phyloP scores from a whole-genome alignment of 2,888 invertebrate genomes.

The Melanostoma scalare region DNA sequence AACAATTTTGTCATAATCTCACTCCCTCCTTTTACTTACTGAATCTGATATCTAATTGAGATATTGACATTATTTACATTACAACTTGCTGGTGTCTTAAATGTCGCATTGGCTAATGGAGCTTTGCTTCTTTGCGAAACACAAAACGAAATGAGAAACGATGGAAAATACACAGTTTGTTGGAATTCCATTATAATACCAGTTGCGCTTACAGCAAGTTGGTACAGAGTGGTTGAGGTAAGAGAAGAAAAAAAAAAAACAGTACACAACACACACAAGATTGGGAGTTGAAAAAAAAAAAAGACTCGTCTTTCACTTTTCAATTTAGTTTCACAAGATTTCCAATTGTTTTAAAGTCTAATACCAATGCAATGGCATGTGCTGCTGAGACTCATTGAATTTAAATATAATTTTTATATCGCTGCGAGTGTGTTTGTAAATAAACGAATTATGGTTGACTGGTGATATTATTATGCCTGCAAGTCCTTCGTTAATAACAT shows the following conservation, averaged over 20 bases:
- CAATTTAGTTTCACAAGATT: slow-evolving; percentile 62
- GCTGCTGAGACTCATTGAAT: slow-evolving; percentile 13
- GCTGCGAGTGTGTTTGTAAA: slow-evolving; percentile 40
- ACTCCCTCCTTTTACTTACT: not conserved
- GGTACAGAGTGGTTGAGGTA: slow-evolving; percentile 50
- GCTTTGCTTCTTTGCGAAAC: slow-evolving; percentile 25
- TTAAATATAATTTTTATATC: slow-evolving; percentile 26
- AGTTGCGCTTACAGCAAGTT: slow-evolving; percentile 42
- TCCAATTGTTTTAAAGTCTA: slow-evolving; percentile 55
- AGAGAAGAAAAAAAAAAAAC: slow-evolving; percentile 21
- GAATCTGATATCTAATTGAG: slow-evolving; percentile 8
- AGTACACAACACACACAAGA: no score
- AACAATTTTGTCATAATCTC: not conserved
- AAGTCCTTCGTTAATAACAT: no score
- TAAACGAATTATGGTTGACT: slow-evolving; percentile 44
- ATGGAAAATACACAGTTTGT: slow-evolving; percentile 10
- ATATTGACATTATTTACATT: slow-evolving; percentile 42
- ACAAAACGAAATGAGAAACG: not conserved
- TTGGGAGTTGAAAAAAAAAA: slow-evolving; percentile 10
- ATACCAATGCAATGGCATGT: not conserved
- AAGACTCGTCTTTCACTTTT: slow-evolving; percentile 66
- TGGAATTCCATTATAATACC: slow-evolving; percentile 50
- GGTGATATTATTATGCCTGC: slow-evolving; percentile 36
- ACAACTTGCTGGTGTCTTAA: slow-evolving; percentile 17
- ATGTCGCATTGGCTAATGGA: slow-evolving; percentile 18